These are phyloP conservation scores for Morpho achilles DNA, from an alignment of 2,888 invertebrate species.

Conservation along the genomic window DNA sequence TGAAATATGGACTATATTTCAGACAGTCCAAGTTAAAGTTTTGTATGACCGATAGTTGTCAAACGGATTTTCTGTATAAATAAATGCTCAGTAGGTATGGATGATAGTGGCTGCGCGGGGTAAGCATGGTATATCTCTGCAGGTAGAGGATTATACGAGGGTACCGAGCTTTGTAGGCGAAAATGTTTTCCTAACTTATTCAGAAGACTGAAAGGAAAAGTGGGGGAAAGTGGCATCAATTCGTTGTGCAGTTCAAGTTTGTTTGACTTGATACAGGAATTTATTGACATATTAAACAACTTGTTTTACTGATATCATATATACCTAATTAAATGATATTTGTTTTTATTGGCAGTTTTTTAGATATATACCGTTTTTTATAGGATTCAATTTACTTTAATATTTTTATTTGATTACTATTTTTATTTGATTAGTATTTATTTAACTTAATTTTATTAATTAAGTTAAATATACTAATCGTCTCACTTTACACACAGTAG, in stretches of 20 bases:
- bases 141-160: constrained; percentile 75
- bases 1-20: constrained; percentile 30
- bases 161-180: constrained; percentile 62
- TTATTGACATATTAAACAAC: not conserved
- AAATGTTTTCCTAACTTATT: constrained; percentile 77
- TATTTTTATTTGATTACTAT: no score
- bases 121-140: constrained; percentile 74
- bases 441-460: no score
- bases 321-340: no score
- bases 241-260: constrained; percentile 26
- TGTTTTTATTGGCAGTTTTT: no score
- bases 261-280: constrained; percentile 7
- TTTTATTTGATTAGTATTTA: no score
- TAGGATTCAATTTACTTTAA: no score
- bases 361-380: no score
- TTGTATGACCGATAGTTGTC: constrained; percentile 19
- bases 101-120: constrained; percentile 74
- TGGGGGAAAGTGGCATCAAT: constrained; percentile 65
- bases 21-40: not conserved
- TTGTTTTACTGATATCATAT: no score
- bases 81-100: constrained; percentile 58
- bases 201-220: constrained; percentile 70
- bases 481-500: no score
- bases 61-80: constrained; percentile 28
- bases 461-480: no score